phyloP scores from a whole-genome alignment of 2,888 invertebrate species.

The Standfussiana lucernea region DNA sequence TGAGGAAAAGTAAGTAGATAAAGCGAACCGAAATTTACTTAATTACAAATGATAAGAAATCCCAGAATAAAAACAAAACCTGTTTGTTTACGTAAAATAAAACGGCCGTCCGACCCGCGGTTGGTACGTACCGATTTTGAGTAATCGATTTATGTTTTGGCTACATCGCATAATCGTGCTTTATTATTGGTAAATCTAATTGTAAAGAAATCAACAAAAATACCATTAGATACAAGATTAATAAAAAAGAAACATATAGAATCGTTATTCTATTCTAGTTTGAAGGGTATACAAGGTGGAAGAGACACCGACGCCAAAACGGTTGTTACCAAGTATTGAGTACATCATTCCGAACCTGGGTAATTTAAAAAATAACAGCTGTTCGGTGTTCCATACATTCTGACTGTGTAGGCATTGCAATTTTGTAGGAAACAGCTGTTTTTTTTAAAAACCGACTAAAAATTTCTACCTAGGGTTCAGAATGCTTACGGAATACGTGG shows the following conservation, averaged over 20 bases:
- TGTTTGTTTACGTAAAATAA: constrained; percentile 26
- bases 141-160: constrained; percentile 16
- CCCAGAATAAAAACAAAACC: constrained; percentile 33
- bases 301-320: too few species aligned
- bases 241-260: not conserved
- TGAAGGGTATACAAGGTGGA: too few species aligned
- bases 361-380: too few species aligned
- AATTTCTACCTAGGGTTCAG: too few species aligned
- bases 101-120: constrained; percentile 2
- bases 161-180: not conserved
- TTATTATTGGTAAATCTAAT: not conserved
- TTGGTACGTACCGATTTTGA: not conserved
- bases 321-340: too few species aligned
- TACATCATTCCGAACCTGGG: too few species aligned
- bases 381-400: too few species aligned
- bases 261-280: too few species aligned
- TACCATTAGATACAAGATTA: not conserved
- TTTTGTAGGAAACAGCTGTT: too few species aligned
- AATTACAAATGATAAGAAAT: constrained; percentile 18
- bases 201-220: not conserved
- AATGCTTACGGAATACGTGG: too few species aligned
- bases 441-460: too few species aligned
- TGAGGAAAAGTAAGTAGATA: constrained; percentile 41
- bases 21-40: not conserved
- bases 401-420: too few species aligned